Conservation (phyloP, 2,797 vertebrate species). For the Diplodus sargus region DNA sequence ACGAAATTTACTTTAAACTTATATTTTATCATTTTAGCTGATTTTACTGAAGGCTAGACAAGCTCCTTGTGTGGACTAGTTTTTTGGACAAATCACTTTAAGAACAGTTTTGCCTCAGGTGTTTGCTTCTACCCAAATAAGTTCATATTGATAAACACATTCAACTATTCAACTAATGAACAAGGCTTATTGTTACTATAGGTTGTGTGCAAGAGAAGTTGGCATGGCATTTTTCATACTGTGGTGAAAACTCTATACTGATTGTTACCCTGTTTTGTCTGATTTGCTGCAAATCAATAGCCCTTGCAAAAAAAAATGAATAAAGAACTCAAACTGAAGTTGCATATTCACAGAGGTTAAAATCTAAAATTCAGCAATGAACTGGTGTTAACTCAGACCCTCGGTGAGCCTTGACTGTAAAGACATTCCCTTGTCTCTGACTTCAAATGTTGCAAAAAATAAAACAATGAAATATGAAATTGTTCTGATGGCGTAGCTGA, state of each 20-base stretch:
- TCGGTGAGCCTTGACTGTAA: background rate
- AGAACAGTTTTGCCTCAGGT: background rate
- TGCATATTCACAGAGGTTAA: background rate
- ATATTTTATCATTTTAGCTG: background rate
- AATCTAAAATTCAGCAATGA: background rate
- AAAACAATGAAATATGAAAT: slow-evolving; percentile 5
- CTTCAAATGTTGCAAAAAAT: background rate
- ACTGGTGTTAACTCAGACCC: background rate
- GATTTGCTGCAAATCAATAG: background rate
- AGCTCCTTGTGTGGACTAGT: background rate
- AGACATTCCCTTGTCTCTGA: background rate
- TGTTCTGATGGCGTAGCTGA: background rate
- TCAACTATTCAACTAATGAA: background rate
- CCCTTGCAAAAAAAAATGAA: background rate
- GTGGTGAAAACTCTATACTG: background rate
- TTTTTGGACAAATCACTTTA: background rate
- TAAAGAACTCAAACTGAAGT: background rate
- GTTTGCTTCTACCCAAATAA: background rate
- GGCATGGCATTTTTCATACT: background rate
- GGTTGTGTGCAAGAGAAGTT: background rate
- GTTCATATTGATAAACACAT: too few species aligned
- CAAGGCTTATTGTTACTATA: background rate
- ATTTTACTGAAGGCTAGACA: background rate
- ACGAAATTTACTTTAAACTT: background rate
- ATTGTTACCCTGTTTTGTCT: background rate